Conservation (phyloP, 2,797 vertebrate genomes). For the Leptatherina wallacei region DNA sequence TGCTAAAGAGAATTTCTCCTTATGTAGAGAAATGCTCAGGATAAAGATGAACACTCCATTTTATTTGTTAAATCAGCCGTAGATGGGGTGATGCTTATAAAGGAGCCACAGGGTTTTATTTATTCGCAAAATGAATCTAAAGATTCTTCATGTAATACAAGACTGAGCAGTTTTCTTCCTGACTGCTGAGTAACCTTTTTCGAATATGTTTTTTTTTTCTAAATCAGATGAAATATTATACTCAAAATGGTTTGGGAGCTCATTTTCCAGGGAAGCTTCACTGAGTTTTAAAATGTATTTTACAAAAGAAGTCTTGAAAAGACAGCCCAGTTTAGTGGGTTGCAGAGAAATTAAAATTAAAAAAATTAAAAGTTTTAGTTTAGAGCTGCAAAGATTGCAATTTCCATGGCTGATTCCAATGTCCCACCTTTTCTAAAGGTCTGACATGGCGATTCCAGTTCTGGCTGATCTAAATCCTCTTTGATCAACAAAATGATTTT, state of each 20-base stretch:
- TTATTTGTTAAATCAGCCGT: background rate
- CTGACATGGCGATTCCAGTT: too few relatives aligned
- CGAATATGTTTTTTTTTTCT: too few relatives aligned
- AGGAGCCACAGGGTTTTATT: background rate
- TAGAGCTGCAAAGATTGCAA: too few relatives aligned
- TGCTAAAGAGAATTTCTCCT: background rate
- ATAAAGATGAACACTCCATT: background rate
- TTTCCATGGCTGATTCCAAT: too few relatives aligned
- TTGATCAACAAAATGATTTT: too few relatives aligned
- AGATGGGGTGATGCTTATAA: background rate
- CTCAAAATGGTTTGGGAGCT: background rate
- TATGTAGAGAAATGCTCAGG: background rate
- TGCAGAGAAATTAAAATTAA: background rate
- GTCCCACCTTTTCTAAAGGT: too few relatives aligned
- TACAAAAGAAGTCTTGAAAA: background rate
- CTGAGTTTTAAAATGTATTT: background rate
- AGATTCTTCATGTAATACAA: background rate
- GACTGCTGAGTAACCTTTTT: background rate
- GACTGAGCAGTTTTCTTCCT: background rate
- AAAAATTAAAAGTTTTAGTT: too few relatives aligned
- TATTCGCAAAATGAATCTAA: background rate
- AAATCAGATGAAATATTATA: too few relatives aligned
- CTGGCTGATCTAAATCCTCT: too few relatives aligned
- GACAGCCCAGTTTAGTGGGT: background rate
- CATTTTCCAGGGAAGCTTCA: background rate